phyloP scores from a whole-genome alignment of 2,888 invertebrate species.

The Melolontha melolontha region DNA sequence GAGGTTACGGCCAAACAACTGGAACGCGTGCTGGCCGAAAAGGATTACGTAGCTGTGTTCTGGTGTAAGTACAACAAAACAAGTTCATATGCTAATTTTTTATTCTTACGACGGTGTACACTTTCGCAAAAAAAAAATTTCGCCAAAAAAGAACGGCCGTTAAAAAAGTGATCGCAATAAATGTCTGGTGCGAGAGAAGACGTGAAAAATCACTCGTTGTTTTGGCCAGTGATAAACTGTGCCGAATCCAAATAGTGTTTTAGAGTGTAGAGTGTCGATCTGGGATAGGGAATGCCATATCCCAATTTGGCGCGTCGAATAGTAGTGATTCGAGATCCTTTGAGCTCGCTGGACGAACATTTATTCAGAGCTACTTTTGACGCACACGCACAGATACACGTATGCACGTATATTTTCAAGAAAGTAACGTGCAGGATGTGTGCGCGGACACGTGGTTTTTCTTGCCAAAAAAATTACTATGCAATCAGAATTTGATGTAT shows the following conservation, averaged over 20 bases:
- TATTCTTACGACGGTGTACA: slow-evolving; percentile 9
- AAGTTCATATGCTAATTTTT: background rate
- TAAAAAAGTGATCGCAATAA: slow-evolving; percentile 4
- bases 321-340: slow-evolving; percentile 44
- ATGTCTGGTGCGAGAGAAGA: background rate
- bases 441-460: too few relatives aligned
- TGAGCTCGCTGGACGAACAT: slow-evolving; percentile 41
- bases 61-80: slow-evolving; percentile 85
- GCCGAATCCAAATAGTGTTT: slow-evolving; percentile 25
- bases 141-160: background rate
- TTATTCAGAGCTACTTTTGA: slow-evolving; percentile 32
- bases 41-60: slow-evolving; percentile 95
- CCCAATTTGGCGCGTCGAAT: slow-evolving; percentile 63
- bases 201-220: background rate
- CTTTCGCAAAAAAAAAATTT: slow-evolving; percentile 30
- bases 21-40: slow-evolving; percentile 88
- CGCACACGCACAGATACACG: slow-evolving; percentile 25
- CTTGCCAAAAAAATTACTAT: too few relatives aligned
- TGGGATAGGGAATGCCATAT: slow-evolving; percentile 56
- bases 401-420: slow-evolving; percentile 18
- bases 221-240: slow-evolving; percentile 12
- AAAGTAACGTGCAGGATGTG: background rate
- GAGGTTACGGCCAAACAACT: slow-evolving; percentile 94
- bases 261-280: slow-evolving; percentile 54
- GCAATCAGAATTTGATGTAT: too few relatives aligned